Evolutionary conservation across 35 echinoderm and acorn worm species (phyloP).

Genomic region (Heliocidaris erythrogramma): DNA sequence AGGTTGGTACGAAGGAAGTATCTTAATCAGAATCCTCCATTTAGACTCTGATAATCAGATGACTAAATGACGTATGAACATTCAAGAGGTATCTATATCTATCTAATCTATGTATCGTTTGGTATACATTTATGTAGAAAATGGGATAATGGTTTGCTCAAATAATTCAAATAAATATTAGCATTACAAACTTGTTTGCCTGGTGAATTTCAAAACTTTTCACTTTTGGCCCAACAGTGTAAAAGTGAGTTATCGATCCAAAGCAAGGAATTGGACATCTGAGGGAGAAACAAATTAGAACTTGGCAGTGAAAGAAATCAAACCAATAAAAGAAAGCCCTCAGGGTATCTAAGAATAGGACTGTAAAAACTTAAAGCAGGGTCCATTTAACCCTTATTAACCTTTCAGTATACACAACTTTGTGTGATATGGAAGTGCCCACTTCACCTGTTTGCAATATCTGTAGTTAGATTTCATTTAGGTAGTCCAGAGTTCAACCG

Average conservation of each 20-base stretch:
- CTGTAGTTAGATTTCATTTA: neutral
- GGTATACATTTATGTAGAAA: too few species aligned
- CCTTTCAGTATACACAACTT: neutral
- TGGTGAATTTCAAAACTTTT: neutral
- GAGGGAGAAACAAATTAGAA: neutral
- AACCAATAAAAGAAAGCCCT: constrained; percentile 3
- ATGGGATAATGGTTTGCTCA: neutral
- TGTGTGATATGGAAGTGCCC: constrained; percentile 1
- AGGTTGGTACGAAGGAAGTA: neutral
- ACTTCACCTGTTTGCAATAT: constrained; percentile 17
- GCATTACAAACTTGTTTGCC: neutral
- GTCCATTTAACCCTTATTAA: constrained; percentile 18
- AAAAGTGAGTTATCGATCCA: neutral
- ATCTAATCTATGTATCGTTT: neutral
- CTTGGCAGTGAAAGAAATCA: neutral
- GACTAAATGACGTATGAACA: neutral
- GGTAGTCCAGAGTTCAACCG: neutral
- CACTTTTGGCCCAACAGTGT: neutral
- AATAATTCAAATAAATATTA: neutral
- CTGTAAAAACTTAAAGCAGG: constrained; percentile 17
- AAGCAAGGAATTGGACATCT: neutral
- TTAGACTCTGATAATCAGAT: neutral
- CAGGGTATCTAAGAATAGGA: constrained; percentile 10
- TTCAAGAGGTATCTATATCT: neutral
- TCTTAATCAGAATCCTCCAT: neutral